A percentile compares a stretch with the other conserved stretches of the same genome.
Conservation (phyloP, 2,113 vertebrate species). For the Trogon melanurus region DNA sequence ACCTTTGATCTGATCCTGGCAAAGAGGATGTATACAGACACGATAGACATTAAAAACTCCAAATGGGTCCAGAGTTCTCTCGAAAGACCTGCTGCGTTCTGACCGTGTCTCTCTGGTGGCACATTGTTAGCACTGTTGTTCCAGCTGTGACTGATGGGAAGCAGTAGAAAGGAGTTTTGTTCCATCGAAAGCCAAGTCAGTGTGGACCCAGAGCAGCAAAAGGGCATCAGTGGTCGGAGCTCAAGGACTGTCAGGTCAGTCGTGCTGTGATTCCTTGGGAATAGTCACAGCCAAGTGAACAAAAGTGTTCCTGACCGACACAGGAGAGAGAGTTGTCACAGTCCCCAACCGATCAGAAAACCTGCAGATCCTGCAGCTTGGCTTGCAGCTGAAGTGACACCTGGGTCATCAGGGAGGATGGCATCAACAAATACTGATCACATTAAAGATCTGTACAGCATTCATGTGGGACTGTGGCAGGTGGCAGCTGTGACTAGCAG, state of each 20-base stretch:
- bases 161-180: not conserved
- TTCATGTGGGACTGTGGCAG: not conserved
- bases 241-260: not conserved
- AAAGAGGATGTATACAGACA: not conserved
- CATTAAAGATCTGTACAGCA: not conserved
- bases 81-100: not conserved
- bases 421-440: not conserved
- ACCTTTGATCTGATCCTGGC: not conserved
- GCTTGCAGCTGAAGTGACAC: not conserved
- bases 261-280: not conserved
- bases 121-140: not conserved
- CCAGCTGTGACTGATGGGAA: not conserved
- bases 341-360: not conserved
- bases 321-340: not conserved
- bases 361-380: not conserved
- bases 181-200: not conserved
- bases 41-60: not conserved
- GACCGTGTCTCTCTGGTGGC: not conserved
- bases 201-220: not conserved
- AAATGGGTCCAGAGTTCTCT: not conserved
- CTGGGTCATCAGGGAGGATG: not conserved
- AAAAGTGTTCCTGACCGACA: not conserved
- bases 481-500: not conserved
- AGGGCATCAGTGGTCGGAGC: not conserved
- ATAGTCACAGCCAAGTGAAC: not conserved